These are phyloP conservation scores for Orthosia incerta DNA, from an alignment of 2,888 invertebrate genomes.

Conservation along the genomic window DNA sequence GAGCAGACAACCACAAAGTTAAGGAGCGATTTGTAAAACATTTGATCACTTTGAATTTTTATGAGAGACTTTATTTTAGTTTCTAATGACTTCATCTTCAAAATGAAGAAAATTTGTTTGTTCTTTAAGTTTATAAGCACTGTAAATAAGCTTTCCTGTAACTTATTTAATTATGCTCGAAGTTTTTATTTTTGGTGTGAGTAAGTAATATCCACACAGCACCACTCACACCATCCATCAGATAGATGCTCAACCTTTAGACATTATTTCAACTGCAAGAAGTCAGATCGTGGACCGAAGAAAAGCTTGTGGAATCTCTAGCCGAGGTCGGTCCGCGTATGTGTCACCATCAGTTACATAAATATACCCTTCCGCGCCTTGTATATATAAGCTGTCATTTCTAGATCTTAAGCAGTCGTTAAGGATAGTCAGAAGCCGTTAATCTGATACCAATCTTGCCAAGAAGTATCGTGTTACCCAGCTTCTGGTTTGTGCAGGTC, in stretches of 20 bases:
- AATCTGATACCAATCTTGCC: no score
- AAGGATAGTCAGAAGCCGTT: no score
- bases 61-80: neutral
- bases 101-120: slow-evolving; percentile 15
- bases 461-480: no score
- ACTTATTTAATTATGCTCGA: neutral
- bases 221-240: neutral
- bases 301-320: no score
- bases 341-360: no score
- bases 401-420: no score
- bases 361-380: no score
- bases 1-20: slow-evolving; percentile 27
- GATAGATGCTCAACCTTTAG: neutral
- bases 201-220: no score
- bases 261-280: neutral
- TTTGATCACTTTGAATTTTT: slow-evolving; percentile 22
- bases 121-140: slow-evolving; percentile 12
- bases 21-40: slow-evolving; percentile 24
- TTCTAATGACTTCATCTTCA: slow-evolving; percentile 1
- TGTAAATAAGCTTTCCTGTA: neutral
- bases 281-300: neutral
- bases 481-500: no score
- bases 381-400: no score
- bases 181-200: neutral
- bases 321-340: no score